Conservation (phyloP, 2,797 vertebrate species). For the Corythornis leucogaster region DNA sequence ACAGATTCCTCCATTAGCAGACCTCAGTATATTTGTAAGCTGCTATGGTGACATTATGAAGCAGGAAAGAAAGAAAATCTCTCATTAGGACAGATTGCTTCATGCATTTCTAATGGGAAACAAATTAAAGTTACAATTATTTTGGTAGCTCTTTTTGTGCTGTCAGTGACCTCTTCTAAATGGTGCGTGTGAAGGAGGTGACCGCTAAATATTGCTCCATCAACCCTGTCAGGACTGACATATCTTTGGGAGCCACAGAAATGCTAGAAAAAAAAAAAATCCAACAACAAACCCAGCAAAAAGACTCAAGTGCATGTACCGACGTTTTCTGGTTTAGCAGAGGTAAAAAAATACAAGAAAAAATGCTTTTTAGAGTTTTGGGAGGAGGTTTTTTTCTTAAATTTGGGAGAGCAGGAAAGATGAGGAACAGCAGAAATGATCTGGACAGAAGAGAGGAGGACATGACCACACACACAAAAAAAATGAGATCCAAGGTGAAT, state of each 20-base stretch:
- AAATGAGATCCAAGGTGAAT: not conserved
- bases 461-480: not conserved
- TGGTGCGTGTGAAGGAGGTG: not conserved
- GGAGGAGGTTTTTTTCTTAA: not conserved
- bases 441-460: not conserved
- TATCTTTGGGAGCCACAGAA: not conserved
- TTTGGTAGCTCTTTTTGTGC: not conserved
- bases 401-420: not conserved
- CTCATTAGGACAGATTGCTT: slow-evolving; percentile 6
- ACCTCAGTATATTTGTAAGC: not conserved
- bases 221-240: not conserved
- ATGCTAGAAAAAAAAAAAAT: not conserved
- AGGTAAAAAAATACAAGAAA: not conserved
- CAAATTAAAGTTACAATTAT: slow-evolving; percentile 33
- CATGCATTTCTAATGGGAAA: slow-evolving; percentile 9
- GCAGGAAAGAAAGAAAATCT: not conserved
- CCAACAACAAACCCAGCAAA: not conserved
- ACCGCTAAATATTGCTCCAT: not conserved
- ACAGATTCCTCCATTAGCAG: not conserved
- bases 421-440: not conserved
- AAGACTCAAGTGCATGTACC: not conserved
- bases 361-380: not conserved
- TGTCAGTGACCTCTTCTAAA: slow-evolving; percentile 15
- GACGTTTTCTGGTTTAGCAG: not conserved
- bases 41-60: not conserved